A percentile compares a stretch with the other conserved stretches of the same genome.
Evolutionary conservation across 2,797 vertebrate genomes (phyloP).

Genomic region (Eremophila alpestris): DNA sequence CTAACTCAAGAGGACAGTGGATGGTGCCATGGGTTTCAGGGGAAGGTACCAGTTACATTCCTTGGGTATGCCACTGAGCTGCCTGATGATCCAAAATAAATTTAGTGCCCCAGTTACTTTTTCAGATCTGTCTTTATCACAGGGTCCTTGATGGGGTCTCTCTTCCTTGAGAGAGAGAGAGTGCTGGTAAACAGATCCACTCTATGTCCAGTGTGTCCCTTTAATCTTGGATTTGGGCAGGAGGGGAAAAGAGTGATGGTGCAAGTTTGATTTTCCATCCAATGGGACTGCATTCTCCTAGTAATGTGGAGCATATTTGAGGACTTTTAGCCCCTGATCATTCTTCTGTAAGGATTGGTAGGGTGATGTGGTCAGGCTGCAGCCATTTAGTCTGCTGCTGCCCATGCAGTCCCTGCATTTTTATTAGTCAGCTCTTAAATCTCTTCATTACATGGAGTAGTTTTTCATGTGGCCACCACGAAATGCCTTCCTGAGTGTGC

Average conservation of each 20-base stretch:
- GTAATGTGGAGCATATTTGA: not conserved
- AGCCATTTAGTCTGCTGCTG: not conserved
- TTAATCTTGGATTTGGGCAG: not conserved
- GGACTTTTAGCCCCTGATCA: not conserved
- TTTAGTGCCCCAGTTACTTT: not conserved
- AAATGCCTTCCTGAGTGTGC: not conserved
- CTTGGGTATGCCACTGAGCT: not conserved
- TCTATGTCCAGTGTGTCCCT: not conserved
- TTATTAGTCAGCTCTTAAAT: not conserved
- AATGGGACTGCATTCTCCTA: not conserved
- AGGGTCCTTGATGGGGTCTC: not conserved
- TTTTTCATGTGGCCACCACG: not conserved
- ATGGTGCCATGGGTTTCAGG: not conserved
- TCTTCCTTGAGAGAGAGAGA: not conserved
- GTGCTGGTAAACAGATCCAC: not conserved
- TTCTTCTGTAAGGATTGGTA: not conserved
- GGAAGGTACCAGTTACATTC: not conserved
- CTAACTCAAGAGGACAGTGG: not conserved
- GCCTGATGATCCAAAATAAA: not conserved
- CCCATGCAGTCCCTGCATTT: not conserved
- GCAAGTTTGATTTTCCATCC: not conserved
- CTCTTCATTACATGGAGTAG: not conserved
- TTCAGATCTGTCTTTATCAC: not conserved
- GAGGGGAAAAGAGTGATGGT: not conserved
- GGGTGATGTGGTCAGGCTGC: not conserved